Evolutionary conservation across 2,113 vertebrate genomes (phyloP).

Genomic region (Amblyopsis rosae): DNA sequence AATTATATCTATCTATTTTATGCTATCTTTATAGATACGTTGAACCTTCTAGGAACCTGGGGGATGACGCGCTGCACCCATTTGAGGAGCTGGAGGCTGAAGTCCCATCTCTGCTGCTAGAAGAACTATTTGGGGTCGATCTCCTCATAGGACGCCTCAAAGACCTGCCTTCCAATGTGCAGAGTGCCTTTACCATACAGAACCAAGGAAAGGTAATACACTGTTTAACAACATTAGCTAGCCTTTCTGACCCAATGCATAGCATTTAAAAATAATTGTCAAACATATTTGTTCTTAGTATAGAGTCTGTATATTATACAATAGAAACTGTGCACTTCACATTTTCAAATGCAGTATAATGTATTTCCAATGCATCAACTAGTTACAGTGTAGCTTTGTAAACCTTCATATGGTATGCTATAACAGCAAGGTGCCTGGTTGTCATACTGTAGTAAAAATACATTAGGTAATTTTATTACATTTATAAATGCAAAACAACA

Average conservation of each 20-base stretch:
- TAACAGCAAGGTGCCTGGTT: too few species aligned
- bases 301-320: too few species aligned
- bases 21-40: constrained; percentile 75
- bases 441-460: too few species aligned
- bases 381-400: too few species aligned
- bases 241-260: background rate
- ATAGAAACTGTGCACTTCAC: too few species aligned
- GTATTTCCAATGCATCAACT: too few species aligned
- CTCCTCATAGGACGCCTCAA: constrained; percentile 83
- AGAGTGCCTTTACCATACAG: constrained; percentile 83
- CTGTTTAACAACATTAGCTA: background rate
- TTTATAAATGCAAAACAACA: too few species aligned
- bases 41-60: constrained; percentile 64
- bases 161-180: constrained; percentile 81
- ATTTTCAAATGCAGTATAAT: too few species aligned
- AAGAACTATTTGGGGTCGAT: constrained; percentile 86
- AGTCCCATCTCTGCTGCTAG: constrained; percentile 85
- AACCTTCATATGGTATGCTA: too few species aligned
- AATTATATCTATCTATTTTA: background rate
- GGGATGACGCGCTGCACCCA: constrained; percentile 69
- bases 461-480: too few species aligned
- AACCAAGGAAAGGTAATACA: constrained; percentile 86
- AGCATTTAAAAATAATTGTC: too few species aligned
- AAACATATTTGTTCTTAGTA: too few species aligned
- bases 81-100: constrained; percentile 83